Base-by-base conservation (phyloP, 2,888 invertebrate species). In the Tenthredo mesomela region DNA sequence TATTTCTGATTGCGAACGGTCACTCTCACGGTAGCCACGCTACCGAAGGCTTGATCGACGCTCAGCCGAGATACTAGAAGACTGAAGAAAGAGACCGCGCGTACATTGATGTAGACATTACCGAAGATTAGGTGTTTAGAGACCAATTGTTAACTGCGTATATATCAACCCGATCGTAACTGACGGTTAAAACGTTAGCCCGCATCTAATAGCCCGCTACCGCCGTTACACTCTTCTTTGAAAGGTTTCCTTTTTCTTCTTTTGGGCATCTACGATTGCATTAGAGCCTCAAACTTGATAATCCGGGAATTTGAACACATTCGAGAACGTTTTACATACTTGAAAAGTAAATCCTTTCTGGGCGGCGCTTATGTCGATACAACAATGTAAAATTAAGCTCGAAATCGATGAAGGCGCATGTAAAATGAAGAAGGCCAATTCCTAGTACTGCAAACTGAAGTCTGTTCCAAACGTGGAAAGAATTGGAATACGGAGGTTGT, bases 51-150 rank as follows among this genome's bases (percentile, higher is more conserved):
- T 50, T 7, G 40, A 80, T 61, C 58, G 37, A 21, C 40, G 61
- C 61, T 40, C 3, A 61, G 29, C 37, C 21, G 18, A 21, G 61
- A 80, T 15, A 61, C 33, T 61, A 58, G n/a, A 1, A 40, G 37
- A 61, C 21, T 33, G n/a, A 37, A 61, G 58, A 80, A 61, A 58
- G 40, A 61, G 86, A 89, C 89, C 87, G 86, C 87, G 86, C 86
- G 87, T 87, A 87, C 85, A 80, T 84, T 87, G 85, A 88, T 89
- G 88, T 88, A 88, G 89, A 88, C 89, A 88, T 87, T 89, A 85
- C 47, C 77, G 85, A 83, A 84, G 86, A 89, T 89, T 86, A 87
- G 87, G 87, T 89, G 88, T 89, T 90, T 89, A 89, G 87, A 86
- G 88, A 86, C 86, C 87, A 85, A 89, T 88, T 88, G 89, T 77